phyloP scores from a whole-genome alignment of 2,113 vertebrate species.

The Mustela nigripes region DNA sequence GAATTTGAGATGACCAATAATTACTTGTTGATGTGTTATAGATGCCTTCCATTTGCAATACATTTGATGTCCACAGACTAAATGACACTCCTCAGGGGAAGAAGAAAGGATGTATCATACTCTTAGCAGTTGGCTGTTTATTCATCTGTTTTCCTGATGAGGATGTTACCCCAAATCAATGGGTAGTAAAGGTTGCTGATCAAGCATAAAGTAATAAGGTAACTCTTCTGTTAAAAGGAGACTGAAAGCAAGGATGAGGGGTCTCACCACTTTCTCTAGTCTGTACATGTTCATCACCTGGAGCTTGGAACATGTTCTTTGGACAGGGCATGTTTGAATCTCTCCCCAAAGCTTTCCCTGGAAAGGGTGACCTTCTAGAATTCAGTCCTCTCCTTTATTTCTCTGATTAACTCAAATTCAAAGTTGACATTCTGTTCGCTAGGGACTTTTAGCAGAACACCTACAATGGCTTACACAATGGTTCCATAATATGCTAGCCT shows the following conservation, averaged over 20 bases:
- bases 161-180: background rate
- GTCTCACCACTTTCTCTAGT: background rate
- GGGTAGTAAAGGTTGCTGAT: background rate
- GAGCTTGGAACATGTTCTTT: background rate
- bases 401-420: constrained; percentile 9
- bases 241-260: background rate
- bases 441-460: background rate
- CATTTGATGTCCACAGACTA: background rate
- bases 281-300: background rate
- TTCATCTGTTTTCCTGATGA: background rate
- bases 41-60: background rate
- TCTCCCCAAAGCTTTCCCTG: background rate
- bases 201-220: background rate
- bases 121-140: background rate
- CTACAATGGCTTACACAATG: constrained; percentile 17
- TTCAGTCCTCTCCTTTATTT: background rate
- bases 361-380: background rate
- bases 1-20: constrained; percentile 3
- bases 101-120: background rate
- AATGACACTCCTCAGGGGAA: background rate
- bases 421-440: background rate
- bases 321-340: rapidly evolving
- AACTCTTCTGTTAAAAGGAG: background rate
- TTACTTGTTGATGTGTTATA: background rate
- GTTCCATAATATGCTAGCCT: background rate